phyloP scores from a whole-genome alignment of 2,888 invertebrate genomes.

The Torymus aiolomorphi region DNA sequence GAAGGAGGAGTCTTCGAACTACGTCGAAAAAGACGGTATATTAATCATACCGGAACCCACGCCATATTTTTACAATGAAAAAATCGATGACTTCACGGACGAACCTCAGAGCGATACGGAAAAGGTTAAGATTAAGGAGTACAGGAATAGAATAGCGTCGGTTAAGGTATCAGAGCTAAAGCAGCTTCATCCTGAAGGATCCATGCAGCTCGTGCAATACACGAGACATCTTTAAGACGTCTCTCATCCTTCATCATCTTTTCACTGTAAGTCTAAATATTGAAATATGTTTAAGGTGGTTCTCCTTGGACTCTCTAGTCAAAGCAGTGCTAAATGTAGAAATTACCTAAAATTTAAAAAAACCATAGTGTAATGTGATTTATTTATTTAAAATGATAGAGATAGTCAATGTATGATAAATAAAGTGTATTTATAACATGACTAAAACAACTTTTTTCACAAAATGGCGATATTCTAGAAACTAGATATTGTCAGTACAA shows the following conservation, averaged over 20 bases:
- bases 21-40: conserved; percentile 44
- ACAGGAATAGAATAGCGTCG: conserved; percentile 63
- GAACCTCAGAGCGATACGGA: conserved; percentile 63
- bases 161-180: conserved; percentile 62
- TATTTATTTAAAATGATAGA: no score
- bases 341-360: no score
- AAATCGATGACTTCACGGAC: conserved; percentile 61
- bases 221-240: conserved; percentile 19
- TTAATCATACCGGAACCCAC: conserved; percentile 55
- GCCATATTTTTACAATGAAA: conserved; percentile 63
- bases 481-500: no score
- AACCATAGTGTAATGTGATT: no score
- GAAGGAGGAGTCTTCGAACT: conserved; percentile 13
- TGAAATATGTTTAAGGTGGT: no score
- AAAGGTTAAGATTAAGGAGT: conserved; percentile 63
- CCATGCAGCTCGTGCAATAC: conserved; percentile 29
- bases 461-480: no score
- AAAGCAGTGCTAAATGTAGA: no score
- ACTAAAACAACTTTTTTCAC: no score
- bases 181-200: conserved; percentile 38
- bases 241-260: background rate
- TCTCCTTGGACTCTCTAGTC: no score
- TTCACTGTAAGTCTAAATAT: no score
- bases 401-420: no score
- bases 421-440: no score